Evolutionary conservation across 2,888 invertebrate genomes (phyloP).

Genomic region (Schizaphis graminum): DNA sequence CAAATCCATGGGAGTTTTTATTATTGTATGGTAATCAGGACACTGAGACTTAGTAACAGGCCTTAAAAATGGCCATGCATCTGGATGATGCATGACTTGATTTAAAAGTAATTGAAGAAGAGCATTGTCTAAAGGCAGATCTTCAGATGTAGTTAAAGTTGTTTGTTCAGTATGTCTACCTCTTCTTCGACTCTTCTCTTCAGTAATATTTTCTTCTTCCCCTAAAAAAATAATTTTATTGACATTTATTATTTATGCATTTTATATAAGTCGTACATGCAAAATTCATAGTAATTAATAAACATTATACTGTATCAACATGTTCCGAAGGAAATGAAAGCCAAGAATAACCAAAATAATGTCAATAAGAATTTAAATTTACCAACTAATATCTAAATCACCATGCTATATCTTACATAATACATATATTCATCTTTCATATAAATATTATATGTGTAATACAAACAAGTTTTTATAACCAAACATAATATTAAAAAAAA

Average conservation of each 20-base stretch:
- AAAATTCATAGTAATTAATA: conserved; percentile 10
- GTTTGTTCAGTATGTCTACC: conserved; percentile 68
- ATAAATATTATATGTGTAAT: not conserved
- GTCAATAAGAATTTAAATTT: conserved; percentile 11
- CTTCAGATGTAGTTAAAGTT: conserved; percentile 68
- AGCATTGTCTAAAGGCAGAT: conserved; percentile 76
- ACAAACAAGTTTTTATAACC: not conserved
- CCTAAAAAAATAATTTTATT: conserved; percentile 20
- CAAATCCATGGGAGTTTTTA: conserved; percentile 94
- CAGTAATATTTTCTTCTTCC: conserved; percentile 64
- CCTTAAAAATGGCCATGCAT: conserved; percentile 92
- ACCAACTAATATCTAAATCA: conserved; percentile 21
- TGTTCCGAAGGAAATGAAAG: not conserved
- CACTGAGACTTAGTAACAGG: conserved; percentile 81
- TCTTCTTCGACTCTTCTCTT: conserved; percentile 69
- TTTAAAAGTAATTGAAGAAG: conserved; percentile 80
- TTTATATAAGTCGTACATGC: conserved; percentile 27
- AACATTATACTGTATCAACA: conserved; percentile 10
- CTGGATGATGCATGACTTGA: conserved; percentile 85
- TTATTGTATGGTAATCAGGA: conserved; percentile 93
- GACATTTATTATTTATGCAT: not conserved
- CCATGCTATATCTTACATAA: not conserved
- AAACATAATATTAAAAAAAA: conserved; percentile 13
- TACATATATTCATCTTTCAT: not conserved
- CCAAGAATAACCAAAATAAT: conserved; percentile 33